Conservation (phyloP, 2,888 invertebrate species). For the Junonia oenone region DNA sequence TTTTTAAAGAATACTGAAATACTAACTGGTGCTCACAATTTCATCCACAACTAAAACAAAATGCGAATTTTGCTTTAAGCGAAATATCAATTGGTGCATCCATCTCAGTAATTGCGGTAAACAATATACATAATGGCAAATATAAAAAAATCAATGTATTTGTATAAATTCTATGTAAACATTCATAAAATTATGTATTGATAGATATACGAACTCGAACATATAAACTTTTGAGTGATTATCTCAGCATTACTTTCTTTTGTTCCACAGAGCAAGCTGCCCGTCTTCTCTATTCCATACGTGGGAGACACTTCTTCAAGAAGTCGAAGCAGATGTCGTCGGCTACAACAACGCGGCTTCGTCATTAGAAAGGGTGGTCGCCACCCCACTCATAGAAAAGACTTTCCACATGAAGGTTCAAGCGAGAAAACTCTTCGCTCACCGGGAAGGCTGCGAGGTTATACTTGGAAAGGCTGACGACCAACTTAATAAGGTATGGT, state of each 20-base stretch:
- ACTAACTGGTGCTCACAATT: too few relatives aligned
- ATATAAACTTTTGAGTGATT: too few relatives aligned
- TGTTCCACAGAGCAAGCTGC: constrained; percentile 83
- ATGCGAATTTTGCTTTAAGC: too few relatives aligned
- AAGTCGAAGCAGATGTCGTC: constrained; percentile 93
- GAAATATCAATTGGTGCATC: too few relatives aligned
- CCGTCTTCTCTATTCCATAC: constrained; percentile 89
- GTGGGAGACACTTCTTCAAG: constrained; percentile 94
- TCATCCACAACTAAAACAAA: too few relatives aligned
- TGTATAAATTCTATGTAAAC: too few relatives aligned
- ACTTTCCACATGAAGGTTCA: constrained; percentile 95
- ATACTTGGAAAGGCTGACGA: constrained; percentile 88
- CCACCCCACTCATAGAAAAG: constrained; percentile 90
- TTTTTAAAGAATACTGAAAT: too few relatives aligned
- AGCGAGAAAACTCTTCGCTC: constrained; percentile 92
- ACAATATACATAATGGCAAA: too few relatives aligned
- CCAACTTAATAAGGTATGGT: constrained; percentile 72
- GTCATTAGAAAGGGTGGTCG: constrained; percentile 87
- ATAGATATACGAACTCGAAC: too few relatives aligned
- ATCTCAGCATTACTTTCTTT: background rate
- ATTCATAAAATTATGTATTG: too few relatives aligned
- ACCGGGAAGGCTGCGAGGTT: constrained; percentile 93
- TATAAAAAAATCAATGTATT: too few relatives aligned
- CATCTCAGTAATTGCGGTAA: too few relatives aligned
- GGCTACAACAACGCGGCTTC: constrained; percentile 91